These are phyloP conservation scores for Natator depressus DNA, from an alignment of 2,113 vertebrate species.

Conservation along the genomic window DNA sequence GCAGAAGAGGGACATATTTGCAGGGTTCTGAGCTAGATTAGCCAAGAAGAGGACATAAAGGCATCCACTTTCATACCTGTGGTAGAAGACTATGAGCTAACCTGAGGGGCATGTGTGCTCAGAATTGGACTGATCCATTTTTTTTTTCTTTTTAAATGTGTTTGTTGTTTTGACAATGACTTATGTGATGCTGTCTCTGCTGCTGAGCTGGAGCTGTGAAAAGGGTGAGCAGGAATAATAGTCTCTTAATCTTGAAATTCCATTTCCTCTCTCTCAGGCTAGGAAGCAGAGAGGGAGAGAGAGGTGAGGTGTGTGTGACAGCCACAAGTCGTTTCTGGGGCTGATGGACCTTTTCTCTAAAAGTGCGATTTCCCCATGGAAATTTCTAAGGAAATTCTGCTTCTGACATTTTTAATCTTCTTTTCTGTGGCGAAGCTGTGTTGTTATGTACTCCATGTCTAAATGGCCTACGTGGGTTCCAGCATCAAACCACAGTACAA, in stretches of 20 bases:
- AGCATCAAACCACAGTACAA: neutral
- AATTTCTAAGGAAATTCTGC: neutral
- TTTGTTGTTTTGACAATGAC: neutral
- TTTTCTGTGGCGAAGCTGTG: neutral
- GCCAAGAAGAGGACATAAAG: neutral
- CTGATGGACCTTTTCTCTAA: neutral
- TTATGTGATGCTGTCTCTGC: neutral
- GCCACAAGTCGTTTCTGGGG: neutral
- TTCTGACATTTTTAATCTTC: neutral
- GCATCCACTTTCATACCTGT: neutral
- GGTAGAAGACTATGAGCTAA: neutral
- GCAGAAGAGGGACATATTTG: neutral
- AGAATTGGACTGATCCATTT: neutral
- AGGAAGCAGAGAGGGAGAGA: accelerated
- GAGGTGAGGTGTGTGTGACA: neutral
- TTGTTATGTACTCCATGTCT: neutral
- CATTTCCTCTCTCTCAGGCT: accelerated
- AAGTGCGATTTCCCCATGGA: neutral
- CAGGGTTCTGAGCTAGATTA: neutral
- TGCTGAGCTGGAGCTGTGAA: neutral
- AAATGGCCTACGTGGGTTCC: neutral
- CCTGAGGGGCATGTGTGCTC: no score
- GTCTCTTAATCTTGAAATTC: neutral
- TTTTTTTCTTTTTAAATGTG: neutral
- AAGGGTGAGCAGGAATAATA: neutral